These are phyloP conservation scores for Pandion haliaetus DNA, from an alignment of 2,113 vertebrate genomes.

Conservation along the genomic window DNA sequence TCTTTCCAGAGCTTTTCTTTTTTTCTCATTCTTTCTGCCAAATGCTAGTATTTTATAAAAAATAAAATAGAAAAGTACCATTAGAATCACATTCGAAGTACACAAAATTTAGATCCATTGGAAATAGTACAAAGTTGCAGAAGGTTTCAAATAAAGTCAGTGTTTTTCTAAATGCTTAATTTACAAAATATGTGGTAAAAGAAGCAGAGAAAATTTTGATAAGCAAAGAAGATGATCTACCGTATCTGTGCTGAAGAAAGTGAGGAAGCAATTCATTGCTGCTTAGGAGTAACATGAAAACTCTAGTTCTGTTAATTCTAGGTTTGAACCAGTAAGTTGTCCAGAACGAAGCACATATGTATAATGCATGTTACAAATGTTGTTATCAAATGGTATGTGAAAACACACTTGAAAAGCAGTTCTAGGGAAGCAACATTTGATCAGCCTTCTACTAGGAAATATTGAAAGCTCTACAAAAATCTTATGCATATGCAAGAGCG, in stretches of 20 bases:
- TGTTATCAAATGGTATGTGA: not conserved
- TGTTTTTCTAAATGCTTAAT: constrained; percentile 14
- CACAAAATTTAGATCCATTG: not conserved
- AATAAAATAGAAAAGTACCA: not conserved
- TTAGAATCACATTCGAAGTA: not conserved
- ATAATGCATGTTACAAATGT: not conserved
- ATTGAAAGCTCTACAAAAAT: not conserved
- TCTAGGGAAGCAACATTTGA: not conserved
- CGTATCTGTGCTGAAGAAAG: not conserved
- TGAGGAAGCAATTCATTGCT: not conserved
- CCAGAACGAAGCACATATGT: not conserved
- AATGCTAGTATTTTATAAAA: not conserved
- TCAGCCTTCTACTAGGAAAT: not conserved
- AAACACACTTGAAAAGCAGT: not conserved
- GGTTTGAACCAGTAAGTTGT: not conserved
- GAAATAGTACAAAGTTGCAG: not conserved
- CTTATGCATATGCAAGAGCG: not conserved
- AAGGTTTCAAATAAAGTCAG: not conserved
- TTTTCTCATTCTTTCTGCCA: not conserved
- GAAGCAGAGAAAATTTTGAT: not conserved
- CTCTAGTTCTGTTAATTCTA: not conserved
- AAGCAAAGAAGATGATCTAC: not conserved
- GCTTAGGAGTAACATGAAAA: not conserved
- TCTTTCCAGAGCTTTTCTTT: not conserved
- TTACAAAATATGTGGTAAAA: not conserved